Evolutionary conservation across 1,140 invertebrate species (phyloP), one percentile per base, ranked within the genome.

Genomic region (Brachionus rubens): DNA sequence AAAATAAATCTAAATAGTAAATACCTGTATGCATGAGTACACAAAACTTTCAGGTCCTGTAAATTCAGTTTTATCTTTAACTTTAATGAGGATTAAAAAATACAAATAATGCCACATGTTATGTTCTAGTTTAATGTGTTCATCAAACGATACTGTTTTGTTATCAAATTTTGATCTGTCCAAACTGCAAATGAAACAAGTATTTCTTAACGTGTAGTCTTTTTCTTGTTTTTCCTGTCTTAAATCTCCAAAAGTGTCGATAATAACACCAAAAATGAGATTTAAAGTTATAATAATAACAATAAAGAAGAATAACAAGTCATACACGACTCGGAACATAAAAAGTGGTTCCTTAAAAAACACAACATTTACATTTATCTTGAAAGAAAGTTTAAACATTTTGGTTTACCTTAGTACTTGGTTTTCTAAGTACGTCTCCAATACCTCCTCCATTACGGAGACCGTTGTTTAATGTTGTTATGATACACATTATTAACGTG

Each of bases 31-130:
- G 89, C 95, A 92, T 5, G 89, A 88, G 81, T 93, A 91, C 5
- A 99, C 97, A 84, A 98, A 99, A 83, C 94, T 98, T 86, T 99
- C 97, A 4, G 97, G 96, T 1, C 97, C 97, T 0, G 96, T 99
- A 82, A 98, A 99, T 85, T 99, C 97, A 0, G 96, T 99, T 2
- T 95, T 94, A 86, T 98, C 94, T 78, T 98, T 98, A 7, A 96
- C 94, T 82, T 93, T 92, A 12, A 98, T 91, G 62, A 98, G 87
- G 19, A 99, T 95, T 82, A 99, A 96, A 83, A 99, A 99, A 87
- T 96, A 98, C 19, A 99, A 87, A 85, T 98, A 99, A 86, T 99
- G 96, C 95, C 96, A 99, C 94, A 98, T 97, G 83, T 99, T 99
- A 84, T 99, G 97, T 82, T 99, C 96, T 80, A 89, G 90, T 82